Evolutionary conservation across 2,797 vertebrate genomes (phyloP).

Genomic region (Micropoecilia bifurca): DNA sequence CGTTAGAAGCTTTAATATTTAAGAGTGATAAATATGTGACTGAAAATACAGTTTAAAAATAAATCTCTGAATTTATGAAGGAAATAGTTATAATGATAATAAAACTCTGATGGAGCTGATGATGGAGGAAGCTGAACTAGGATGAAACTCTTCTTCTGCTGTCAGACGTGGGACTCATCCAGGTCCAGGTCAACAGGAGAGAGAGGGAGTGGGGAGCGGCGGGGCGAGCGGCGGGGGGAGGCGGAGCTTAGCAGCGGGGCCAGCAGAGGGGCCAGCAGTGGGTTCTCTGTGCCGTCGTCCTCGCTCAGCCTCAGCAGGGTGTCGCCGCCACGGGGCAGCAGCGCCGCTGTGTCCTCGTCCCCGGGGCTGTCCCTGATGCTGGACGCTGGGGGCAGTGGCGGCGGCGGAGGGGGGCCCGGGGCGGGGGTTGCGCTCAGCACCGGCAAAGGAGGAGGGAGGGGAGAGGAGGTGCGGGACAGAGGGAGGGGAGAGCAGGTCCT

Average conservation of each 20-base stretch:
- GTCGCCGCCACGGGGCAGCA: slow-evolving; percentile 86
- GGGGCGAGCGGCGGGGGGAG: slow-evolving; percentile 41
- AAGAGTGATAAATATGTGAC: slow-evolving; percentile 1
- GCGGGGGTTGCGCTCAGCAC: slow-evolving; percentile 71
- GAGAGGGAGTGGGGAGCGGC: slow-evolving; percentile 13
- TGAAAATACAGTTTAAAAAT: slow-evolving; percentile 36
- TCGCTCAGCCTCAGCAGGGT: slow-evolving; percentile 87
- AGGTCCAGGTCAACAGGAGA: slow-evolving; percentile 77
- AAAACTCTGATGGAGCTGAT: not conserved
- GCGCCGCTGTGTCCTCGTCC: slow-evolving; percentile 89
- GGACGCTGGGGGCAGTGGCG: slow-evolving; percentile 37
- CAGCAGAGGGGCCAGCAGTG: slow-evolving; percentile 87
- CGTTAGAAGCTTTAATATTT: slow-evolving; percentile 6
- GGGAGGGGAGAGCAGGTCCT: slow-evolving; percentile 65
- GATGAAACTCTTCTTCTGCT: not conserved
- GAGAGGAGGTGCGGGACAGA: slow-evolving; percentile 73
- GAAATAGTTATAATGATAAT: not conserved
- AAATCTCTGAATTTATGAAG: slow-evolving; percentile 16
- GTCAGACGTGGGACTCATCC: slow-evolving; percentile 89
- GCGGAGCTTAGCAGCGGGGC: slow-evolving; percentile 70
- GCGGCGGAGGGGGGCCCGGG: slow-evolving; percentile 60
- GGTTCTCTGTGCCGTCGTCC: slow-evolving; percentile 92
- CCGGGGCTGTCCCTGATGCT: slow-evolving; percentile 84
- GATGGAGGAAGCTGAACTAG: not conserved
- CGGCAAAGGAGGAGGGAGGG: slow-evolving; percentile 75